Evolutionary conservation across 92 coral and sea anemone species (phyloP).

Genomic region (Diadumene lineata): DNA sequence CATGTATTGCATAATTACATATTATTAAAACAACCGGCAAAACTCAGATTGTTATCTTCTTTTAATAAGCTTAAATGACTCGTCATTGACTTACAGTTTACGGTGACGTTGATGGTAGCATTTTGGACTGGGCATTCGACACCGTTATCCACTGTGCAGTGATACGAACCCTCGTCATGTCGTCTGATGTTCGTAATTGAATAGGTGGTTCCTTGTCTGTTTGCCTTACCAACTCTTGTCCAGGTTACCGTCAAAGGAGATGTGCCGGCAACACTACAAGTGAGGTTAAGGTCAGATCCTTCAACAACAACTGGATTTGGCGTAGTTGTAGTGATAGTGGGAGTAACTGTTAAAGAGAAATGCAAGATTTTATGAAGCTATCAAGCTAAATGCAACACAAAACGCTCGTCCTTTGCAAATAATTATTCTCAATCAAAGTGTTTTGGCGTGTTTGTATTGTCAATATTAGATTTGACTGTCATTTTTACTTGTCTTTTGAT

Average conservation of each 20-base stretch:
- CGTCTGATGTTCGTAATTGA: constrained; percentile 5
- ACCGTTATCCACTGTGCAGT: constrained; percentile 54
- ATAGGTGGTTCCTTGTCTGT: background rate
- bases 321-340: constrained; percentile 3
- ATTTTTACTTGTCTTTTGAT: too few relatives aligned
- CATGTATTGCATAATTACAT: too few relatives aligned
- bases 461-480: too few relatives aligned
- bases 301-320: constrained; percentile 12
- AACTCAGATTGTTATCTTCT: too few relatives aligned
- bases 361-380: too few relatives aligned
- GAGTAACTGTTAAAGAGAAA: constrained; percentile 8
- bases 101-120: constrained; percentile 22
- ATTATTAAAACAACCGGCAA: too few relatives aligned
- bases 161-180: constrained; percentile 38
- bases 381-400: too few relatives aligned
- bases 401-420: too few relatives aligned
- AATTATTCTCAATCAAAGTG: too few relatives aligned
- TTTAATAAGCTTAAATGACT: too few relatives aligned
- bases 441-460: too few relatives aligned
- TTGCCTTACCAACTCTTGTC: constrained; percentile 14
- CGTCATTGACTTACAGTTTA: constrained; percentile 44
- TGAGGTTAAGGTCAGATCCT: constrained; percentile 17
- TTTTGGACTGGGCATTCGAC: constrained; percentile 34
- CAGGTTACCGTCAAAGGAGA: constrained; percentile 19
- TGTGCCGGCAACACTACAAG: constrained; percentile 39